Evolutionary conservation across 2,113 vertebrate species (phyloP), one percentile per base, ranked within the genome.

Genomic region (Dasyurus viverrinus): DNA sequence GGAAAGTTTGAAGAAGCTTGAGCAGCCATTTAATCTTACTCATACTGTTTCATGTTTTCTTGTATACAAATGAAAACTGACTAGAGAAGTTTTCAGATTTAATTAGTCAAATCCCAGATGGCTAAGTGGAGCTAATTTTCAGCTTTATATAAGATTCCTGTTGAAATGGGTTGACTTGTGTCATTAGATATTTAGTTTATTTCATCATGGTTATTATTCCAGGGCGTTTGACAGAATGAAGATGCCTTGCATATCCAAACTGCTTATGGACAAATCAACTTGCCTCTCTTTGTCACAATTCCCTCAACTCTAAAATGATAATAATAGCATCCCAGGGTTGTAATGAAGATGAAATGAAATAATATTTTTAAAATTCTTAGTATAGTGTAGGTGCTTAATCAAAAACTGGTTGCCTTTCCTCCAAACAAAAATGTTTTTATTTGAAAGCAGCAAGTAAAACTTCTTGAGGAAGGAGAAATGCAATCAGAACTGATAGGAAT

Each of bases 101-200:
- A 14, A 48, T 46, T 4, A 8, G 42, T 94, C 55, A 30, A 53
- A 93, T 50, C 46, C 25, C 55, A 92, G 93, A 89, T 25, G 46
- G 46, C 24, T 57, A 16, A 53, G 53, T 89, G 30, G 12, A 0
- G 3, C 19, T 19, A 46, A 25, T 0, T 10, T 57, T 57, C 55
- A 26, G 9, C 54, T 52, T 90, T 27, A 0, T 4, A 7, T 1
- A 2, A 11, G 0, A 0, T 10, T 92, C 53, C 46, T 0, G 26
- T 47, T 12, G 11, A 2, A 11, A 3, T 5, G 8, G 57, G 53
- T 55, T 84, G 54, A 47, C 48, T 6, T 0, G 2, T 1, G 3
- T 92, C 54, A 47, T 26, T 90, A 42, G 54, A 22, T 36, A 25
- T 46, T 8, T 42, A 3, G 0, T 2, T 7, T 91, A 42, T 50